These are phyloP conservation scores for Drosophila greeni DNA, from an alignment of 2,888 invertebrate species.

Conservation along the genomic window DNA sequence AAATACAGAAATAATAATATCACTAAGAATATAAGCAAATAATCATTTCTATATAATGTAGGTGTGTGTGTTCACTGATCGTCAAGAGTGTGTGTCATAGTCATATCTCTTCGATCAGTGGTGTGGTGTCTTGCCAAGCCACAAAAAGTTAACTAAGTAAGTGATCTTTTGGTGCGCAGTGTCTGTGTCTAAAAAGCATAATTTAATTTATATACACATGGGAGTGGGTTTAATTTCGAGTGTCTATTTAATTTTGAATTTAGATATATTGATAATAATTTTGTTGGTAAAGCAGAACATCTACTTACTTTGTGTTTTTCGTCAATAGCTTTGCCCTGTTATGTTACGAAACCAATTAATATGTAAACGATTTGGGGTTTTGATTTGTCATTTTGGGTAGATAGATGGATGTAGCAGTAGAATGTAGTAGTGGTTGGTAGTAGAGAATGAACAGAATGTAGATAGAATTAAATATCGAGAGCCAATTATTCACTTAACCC, in stretches of 20 bases:
- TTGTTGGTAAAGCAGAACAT: conserved; percentile 44
- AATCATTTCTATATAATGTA: conserved; percentile 25
- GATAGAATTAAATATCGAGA: conserved; percentile 46
- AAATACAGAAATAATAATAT: conserved; percentile 42
- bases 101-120: conserved; percentile 30
- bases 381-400: conserved; percentile 41
- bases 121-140: conserved; percentile 37
- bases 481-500: conserved; percentile 59
- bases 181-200: conserved; percentile 48
- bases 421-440: conserved; percentile 53
- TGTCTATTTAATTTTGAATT: conserved; percentile 38
- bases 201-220: conserved; percentile 39
- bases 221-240: conserved; percentile 30
- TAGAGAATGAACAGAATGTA: conserved; percentile 56
- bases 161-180: conserved; percentile 48
- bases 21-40: conserved; percentile 24
- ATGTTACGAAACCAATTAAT: conserved; percentile 48
- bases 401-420: conserved; percentile 38
- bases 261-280: conserved; percentile 21
- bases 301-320: conserved; percentile 76
- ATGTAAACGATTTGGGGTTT: conserved; percentile 48
- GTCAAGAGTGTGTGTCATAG: conserved; percentile 21
- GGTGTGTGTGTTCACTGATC: conserved; percentile 32
- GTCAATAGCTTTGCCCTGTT: conserved; percentile 76
- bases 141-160: conserved; percentile 40